Conservation (phyloP, 2,113 vertebrate species). For the Rallus limicola region DNA sequence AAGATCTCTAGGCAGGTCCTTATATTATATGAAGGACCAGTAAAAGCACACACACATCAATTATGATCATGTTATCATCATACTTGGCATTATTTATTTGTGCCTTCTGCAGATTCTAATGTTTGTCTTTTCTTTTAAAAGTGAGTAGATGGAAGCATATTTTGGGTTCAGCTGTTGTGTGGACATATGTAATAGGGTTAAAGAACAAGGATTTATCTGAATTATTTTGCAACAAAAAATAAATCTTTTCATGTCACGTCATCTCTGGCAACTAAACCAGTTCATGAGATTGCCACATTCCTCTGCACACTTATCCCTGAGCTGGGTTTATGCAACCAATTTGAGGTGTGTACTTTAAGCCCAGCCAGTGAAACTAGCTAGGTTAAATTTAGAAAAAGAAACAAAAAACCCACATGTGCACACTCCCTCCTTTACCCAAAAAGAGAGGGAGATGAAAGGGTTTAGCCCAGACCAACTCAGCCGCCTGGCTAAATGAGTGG, state of each 20-base stretch:
- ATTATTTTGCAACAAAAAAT: not conserved
- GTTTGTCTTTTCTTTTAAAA: not conserved
- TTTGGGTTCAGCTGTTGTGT: not conserved
- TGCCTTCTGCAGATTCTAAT: not conserved
- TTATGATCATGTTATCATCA: not conserved
- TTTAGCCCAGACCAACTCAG: not conserved
- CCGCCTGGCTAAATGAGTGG: not conserved
- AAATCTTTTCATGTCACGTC: not conserved
- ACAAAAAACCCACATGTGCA: fast-evolving
- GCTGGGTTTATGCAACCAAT: not conserved
- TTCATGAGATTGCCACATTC: not conserved
- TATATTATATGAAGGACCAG: not conserved
- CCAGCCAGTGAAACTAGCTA: not conserved
- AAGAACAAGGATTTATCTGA: not conserved
- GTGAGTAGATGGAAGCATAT: not conserved
- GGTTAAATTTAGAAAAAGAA: not conserved
- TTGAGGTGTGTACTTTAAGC: not conserved
- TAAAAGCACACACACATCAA: not conserved
- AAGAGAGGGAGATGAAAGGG: not conserved
- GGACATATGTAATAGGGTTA: not conserved
- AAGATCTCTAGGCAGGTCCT: not conserved
- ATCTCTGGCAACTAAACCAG: not conserved
- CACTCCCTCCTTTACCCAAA: not conserved
- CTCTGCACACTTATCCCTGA: not conserved
- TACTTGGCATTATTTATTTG: not conserved